Base-by-base conservation (phyloP, 2,113 vertebrate species). In the Sarotherodon lohbergeri region DNA sequence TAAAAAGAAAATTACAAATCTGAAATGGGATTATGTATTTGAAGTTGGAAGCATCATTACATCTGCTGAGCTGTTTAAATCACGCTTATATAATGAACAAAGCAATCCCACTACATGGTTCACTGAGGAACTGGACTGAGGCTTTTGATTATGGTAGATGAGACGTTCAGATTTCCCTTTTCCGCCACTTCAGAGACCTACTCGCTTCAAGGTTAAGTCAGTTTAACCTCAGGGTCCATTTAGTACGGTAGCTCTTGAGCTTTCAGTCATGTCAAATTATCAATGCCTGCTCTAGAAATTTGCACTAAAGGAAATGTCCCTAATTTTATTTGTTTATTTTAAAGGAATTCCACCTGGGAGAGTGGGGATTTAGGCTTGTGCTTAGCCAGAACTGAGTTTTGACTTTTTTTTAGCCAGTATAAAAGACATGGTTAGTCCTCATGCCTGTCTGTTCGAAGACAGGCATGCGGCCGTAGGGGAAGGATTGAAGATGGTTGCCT, bases 31-130 rank as follows among this genome's bases (percentile, higher is more conserved):
- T 88, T 73, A 83, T 81, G 76, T 76, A 87, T 94, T 91, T 66
- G 71, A 43, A 86, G 81, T 50, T 84, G 85, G 82, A 90, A 86
- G 88, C 80, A 32, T 87, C 81, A 82, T 86, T 34, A 52, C 76
- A 91, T 92, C 90, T 93, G 88, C 84, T 39, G 39, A 48, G 88
- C 32, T 83, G 50, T 63, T 91, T 13, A 63, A 41, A 55, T 85
- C 32, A 68, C n/a, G 48, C 57, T 85, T 57, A 29, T 29, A 61
- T 54, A 71, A 59, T 59, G 54, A 78, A 84, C 6, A 80, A 56
- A 63, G 83, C 6, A 39, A 17, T 86, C 22, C 16, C 52, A 63
- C 27, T 59, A 73, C 16, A 24, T 7, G 16, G 19, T 71, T 50
- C 22, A 48, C 63, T 83, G 46, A 57, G 81, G 5, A 41, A 50